phyloP scores from a whole-genome alignment of 2,797 vertebrate genomes.

The Phrynocephalus forsythii region DNA sequence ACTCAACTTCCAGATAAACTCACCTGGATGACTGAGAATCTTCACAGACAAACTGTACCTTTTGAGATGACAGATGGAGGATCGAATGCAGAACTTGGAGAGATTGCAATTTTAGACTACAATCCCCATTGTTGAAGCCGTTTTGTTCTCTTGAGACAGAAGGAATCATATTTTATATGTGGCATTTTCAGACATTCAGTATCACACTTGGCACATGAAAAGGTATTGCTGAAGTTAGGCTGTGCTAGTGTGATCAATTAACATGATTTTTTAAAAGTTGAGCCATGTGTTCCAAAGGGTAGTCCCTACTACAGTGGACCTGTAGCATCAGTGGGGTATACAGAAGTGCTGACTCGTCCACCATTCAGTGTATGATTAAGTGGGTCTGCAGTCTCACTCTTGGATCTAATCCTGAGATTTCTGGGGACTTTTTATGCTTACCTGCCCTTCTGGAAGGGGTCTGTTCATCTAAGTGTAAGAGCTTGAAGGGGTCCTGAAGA shows the following conservation, averaged over 20 bases:
- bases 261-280: not conserved
- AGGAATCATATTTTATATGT: not conserved
- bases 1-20: too few relatives aligned
- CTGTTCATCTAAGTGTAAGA: not conserved
- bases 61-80: not conserved
- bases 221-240: not conserved
- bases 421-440: not conserved
- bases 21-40: too few relatives aligned
- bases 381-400: too few relatives aligned
- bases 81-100: too few relatives aligned
- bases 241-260: not conserved
- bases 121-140: not conserved
- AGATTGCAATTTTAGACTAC: too few relatives aligned
- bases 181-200: not conserved
- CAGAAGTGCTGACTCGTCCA: too few relatives aligned
- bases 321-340: too few relatives aligned
- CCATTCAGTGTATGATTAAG: too few relatives aligned
- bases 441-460: not conserved
- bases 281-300: not conserved
- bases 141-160: too few relatives aligned
- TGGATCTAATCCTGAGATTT: too few relatives aligned
- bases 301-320: too few relatives aligned
- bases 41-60: not conserved
- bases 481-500: not conserved
- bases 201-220: not conserved